Evolutionary conservation across 2,888 invertebrate species (phyloP), one percentile per base, ranked within the genome.

Genomic region (Pyrgus malvae): DNA sequence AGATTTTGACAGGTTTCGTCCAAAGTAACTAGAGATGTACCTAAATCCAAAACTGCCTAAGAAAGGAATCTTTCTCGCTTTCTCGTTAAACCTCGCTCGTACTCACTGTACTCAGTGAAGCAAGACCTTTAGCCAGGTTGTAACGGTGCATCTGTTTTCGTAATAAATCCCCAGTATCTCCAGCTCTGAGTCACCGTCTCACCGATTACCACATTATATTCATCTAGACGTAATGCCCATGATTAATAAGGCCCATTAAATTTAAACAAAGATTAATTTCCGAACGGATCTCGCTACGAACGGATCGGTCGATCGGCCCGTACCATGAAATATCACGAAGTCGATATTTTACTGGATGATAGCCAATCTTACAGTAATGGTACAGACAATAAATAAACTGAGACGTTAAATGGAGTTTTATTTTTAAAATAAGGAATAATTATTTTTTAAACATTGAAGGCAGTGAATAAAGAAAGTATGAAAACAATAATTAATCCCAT

Each of bases 211-310:
- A 73, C 78, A 76, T 83, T 79, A 82, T 78, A 81, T 80, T 72
- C 80, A 78, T 83, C 77, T 78, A 76, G 76, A 80, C 80, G 79
- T 81, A 87, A 83, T 84, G 71, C 74, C 72, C 66, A 70, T 85
- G 84, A 88, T 84, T 86, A 88, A 86, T 88, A 82, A 77, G 78
- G 59, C 63, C 79, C 80, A 85, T 88, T 87, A 87, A 81, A 66
- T 83, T 79, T 80, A 86, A 86, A 85, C 86, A 83, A 87, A 80
- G 87, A 88, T 86, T 84, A 82, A 87, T 86, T 77, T 60, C 78
- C 66, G 65, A 70, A 72, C 72, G 66, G 65, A 57, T 57, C 56
- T 58, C 56, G 49, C 44, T 48, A 68, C 69, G 21, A 42, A 41
- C 31, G 11, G 38, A 37, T 37, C 45, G 42, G 25, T 45, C 29